A percentile compares a stretch with the other conserved stretches of the same genome.
Evolutionary conservation across 2,113 vertebrate genomes (phyloP).

Genomic region (Myotis lucifugus): DNA sequence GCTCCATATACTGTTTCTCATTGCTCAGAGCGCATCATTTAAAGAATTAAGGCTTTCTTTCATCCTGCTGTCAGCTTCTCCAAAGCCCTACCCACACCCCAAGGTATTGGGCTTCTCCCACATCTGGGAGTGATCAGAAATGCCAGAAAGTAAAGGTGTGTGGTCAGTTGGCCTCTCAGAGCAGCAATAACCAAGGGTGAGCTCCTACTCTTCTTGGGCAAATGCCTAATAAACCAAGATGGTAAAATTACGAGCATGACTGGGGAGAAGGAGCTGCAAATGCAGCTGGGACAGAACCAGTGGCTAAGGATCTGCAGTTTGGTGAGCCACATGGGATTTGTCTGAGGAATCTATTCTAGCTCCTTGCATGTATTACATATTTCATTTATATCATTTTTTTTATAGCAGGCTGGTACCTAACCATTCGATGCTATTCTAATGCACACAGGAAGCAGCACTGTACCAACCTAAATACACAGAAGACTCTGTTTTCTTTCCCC

Average conservation of each 20-base stretch:
- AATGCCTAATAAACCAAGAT: neutral
- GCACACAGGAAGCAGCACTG: neutral
- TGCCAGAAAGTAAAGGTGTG: neutral
- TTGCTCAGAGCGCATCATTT: neutral
- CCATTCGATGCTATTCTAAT: neutral
- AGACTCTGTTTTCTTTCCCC: neutral
- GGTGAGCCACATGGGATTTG: neutral
- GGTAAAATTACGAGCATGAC: neutral
- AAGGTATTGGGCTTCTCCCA: neutral
- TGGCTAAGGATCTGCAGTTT: neutral
- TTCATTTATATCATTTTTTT: neutral
- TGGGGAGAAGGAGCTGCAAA: neutral
- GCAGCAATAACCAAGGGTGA: neutral
- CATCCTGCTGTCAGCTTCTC: neutral
- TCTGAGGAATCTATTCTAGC: neutral
- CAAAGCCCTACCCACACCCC: neutral
- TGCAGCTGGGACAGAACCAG: neutral
- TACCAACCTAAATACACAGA: neutral
- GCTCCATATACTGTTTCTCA: neutral
- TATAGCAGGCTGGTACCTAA: neutral
- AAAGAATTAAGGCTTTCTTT: neutral
- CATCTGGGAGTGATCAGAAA: neutral
- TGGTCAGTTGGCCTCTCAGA: neutral
- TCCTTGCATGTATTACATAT: neutral
- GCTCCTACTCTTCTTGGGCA: neutral